Evolutionary conservation across 2,113 vertebrate genomes (phyloP), one percentile per base, ranked within the genome.

Genomic region (Melanerpes aurifrons): DNA sequence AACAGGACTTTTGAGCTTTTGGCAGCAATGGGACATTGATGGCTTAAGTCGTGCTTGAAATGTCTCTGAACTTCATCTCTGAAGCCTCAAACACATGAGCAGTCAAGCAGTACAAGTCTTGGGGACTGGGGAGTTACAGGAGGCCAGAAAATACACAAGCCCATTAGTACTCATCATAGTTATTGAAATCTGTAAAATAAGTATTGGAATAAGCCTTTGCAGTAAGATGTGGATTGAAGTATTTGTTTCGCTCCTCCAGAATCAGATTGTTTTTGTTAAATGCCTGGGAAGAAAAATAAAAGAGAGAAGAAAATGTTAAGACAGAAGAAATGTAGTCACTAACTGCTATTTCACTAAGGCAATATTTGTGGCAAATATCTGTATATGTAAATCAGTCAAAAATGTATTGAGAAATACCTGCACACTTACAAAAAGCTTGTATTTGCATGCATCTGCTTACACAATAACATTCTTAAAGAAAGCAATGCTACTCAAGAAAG

Each of bases 191-290:
- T 86, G 98, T 98, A 96, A 99, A 99, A 98, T 99, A 99, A 96
- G 99, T 97, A 10, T 99, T 99, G 95, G 99, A 99, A 87, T 99
- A 99, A 86, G 99, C 99, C 97, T 99, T 99, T 97, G 98, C 98
- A 59, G 98, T 97, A 76, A 99, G 98, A 95, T 99, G 99, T 12
- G 99, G 99, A 95, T 99, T 99, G 98, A 99, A 99, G 97, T 99
- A 99, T 91, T 99, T 99, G 97, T 99, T 99, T 97, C 99, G 98
- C 97, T 99, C 99, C 96, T 99, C 99, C 96, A 99, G 97, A 94
- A 99, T 99, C 97, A 99, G 96, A 97, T 99, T 99, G 97, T 99
- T 99, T 98, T 99, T 99, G 97, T 99, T 99, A 98, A 99, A 99
- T 94, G 99, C 99, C 99, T 99, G 97, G 26, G 18, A 32, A 1